A percentile compares a stretch with the other conserved stretches of the same genome.
These are phyloP conservation scores for Hermatobates lingyangjiaoensis DNA, from an alignment of 1,140 invertebrate species.

Conservation along the genomic window DNA sequence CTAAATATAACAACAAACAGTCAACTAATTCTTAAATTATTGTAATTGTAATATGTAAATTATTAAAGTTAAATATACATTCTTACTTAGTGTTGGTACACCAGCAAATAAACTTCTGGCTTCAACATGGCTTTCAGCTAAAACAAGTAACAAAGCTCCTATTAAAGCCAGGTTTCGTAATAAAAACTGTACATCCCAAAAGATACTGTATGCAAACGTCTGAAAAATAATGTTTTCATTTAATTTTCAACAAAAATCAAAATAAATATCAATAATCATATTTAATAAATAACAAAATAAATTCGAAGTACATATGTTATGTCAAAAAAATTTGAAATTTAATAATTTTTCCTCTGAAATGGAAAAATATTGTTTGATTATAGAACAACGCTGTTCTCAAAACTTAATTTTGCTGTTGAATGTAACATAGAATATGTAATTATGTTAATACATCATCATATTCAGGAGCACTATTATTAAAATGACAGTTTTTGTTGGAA, in stretches of 20 bases:
- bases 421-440: too few species aligned
- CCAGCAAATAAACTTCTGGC: constrained; percentile 89
- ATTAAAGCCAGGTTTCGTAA: constrained; percentile 88
- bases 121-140: constrained; percentile 86
- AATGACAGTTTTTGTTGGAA: too few species aligned
- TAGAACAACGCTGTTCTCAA: too few species aligned
- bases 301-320: too few species aligned
- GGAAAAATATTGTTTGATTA: too few species aligned
- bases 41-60: background rate
- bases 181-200: constrained; percentile 96
- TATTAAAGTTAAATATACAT: background rate
- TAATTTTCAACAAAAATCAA: background rate
- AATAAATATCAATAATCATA: too few species aligned
- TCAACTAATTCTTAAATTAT: background rate
- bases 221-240: constrained; percentile 30
- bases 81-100: constrained; percentile 69
- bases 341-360: too few species aligned
- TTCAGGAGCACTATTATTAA: too few species aligned
- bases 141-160: constrained; percentile 79
- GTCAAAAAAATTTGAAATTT: too few species aligned
- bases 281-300: too few species aligned
- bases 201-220: constrained; percentile 92
- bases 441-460: too few species aligned
- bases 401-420: too few species aligned
- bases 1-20: background rate